phyloP scores from a whole-genome alignment of 2,888 invertebrate genomes.

The Trichopria drosophilae region DNA sequence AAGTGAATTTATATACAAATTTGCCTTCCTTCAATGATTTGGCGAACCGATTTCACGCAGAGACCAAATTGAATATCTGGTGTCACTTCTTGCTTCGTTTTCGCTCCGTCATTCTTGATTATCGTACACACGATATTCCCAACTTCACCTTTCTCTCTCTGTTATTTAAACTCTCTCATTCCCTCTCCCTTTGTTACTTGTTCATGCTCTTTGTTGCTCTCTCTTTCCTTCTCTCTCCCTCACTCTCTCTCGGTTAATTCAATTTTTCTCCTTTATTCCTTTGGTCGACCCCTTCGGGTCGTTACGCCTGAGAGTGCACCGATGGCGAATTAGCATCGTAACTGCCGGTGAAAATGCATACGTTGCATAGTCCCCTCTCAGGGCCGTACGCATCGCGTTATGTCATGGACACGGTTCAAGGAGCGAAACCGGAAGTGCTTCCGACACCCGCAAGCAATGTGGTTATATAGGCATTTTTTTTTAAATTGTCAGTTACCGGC shows the following conservation, averaged over 20 bases:
- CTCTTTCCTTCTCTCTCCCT: conserved; percentile 27
- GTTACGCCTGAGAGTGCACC: conserved; percentile 37
- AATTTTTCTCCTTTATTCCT: not conserved
- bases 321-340: conserved; percentile 39
- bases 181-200: conserved; percentile 33
- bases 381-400: conserved; percentile 36
- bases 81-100: no score
- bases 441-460: conserved; percentile 23
- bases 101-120: no score
- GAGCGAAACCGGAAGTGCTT: conserved; percentile 29
- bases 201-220: conserved; percentile 28
- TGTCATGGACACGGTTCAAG: conserved; percentile 37
- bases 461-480: no score
- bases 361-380: conserved; percentile 24
- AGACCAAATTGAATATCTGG: no score
- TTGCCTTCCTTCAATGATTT: no score
- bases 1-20: no score
- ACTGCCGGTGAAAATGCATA: conserved; percentile 38
- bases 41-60: no score
- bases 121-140: conserved; percentile 35
- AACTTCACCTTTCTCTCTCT: conserved; percentile 35
- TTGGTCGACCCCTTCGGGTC: conserved; percentile 13
- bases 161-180: conserved; percentile 16
- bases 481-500: no score
- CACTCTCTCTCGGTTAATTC: conserved; percentile 15